Evolutionary conservation across 2,113 vertebrate genomes (phyloP).

Genomic region (Corythaeola cristata): DNA sequence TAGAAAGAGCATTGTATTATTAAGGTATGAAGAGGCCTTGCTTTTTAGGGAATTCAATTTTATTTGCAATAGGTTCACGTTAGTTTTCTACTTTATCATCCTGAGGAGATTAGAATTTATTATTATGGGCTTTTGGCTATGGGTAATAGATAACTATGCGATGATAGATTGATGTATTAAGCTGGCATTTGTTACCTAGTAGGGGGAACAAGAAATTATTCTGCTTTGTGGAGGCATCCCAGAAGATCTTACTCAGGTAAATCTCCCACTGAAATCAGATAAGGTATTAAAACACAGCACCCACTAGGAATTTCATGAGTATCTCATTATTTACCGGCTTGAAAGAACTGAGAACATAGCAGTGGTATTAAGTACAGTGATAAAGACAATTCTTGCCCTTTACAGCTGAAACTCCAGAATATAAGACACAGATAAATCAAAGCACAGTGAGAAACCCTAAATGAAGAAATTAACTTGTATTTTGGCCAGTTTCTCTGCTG

Average conservation of each 20-base stretch:
- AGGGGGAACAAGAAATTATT: conserved; percentile 31
- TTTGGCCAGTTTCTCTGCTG: background rate
- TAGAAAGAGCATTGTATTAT: background rate
- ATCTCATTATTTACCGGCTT: conserved; percentile 44
- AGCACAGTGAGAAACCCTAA: conserved; percentile 26
- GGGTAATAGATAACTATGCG: background rate
- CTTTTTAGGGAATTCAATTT: conserved; percentile 33
- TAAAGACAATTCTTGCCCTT: conserved; percentile 41
- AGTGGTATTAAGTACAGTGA: background rate
- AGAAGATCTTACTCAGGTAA: conserved; percentile 29
- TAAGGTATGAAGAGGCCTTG: background rate
- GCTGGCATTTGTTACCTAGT: conserved; percentile 29
- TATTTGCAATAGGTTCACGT: background rate
- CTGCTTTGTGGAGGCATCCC: background rate
- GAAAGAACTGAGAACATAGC: background rate
- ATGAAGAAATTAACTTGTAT: background rate
- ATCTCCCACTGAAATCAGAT: conserved; percentile 41
- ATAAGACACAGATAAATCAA: conserved; percentile 32
- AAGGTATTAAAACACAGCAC: conserved; percentile 10
- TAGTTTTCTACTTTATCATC: conserved; percentile 14
- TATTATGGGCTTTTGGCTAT: background rate
- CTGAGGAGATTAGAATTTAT: conserved; percentile 23
- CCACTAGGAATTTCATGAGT: background rate
- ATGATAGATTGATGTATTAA: conserved; percentile 25
- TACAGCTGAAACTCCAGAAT: background rate